These are phyloP conservation scores for Gobius niger DNA, from an alignment of 2,113 vertebrate species.

Conservation along the genomic window DNA sequence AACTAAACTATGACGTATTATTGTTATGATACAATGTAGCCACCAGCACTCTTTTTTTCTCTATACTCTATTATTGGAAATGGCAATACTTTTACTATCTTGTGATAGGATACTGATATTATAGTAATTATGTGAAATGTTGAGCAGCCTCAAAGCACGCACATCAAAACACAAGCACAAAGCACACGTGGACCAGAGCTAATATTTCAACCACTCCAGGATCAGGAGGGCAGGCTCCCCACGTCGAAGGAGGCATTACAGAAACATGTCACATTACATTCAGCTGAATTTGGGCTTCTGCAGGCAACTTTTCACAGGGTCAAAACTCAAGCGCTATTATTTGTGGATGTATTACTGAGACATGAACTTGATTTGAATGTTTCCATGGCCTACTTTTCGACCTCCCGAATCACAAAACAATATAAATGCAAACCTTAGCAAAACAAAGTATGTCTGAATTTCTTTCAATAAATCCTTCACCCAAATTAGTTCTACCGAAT, in stretches of 20 bases:
- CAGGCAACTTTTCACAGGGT: neutral
- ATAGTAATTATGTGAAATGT: neutral
- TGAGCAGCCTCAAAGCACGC: neutral
- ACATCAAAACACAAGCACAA: neutral
- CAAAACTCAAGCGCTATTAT: neutral
- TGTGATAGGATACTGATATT: neutral
- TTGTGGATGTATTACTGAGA: neutral
- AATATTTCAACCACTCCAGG: constrained; percentile 17
- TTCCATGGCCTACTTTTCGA: neutral
- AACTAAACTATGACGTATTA: too few species aligned
- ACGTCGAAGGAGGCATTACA: neutral
- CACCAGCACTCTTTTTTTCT: too few species aligned
- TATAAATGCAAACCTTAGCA: neutral
- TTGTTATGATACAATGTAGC: too few species aligned
- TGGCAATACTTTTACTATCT: too few species aligned
- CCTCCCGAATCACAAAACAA: neutral
- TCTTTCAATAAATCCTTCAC: neutral
- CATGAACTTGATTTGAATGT: neutral
- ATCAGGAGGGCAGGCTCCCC: neutral
- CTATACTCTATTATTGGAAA: too few species aligned
- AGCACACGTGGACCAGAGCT: constrained; percentile 2
- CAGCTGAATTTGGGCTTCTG: neutral
- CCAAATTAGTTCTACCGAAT: neutral
- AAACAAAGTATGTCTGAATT: neutral
- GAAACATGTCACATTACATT: neutral